phyloP scores from a whole-genome alignment of 2,888 invertebrate species.

The Mythimna ferrago region DNA sequence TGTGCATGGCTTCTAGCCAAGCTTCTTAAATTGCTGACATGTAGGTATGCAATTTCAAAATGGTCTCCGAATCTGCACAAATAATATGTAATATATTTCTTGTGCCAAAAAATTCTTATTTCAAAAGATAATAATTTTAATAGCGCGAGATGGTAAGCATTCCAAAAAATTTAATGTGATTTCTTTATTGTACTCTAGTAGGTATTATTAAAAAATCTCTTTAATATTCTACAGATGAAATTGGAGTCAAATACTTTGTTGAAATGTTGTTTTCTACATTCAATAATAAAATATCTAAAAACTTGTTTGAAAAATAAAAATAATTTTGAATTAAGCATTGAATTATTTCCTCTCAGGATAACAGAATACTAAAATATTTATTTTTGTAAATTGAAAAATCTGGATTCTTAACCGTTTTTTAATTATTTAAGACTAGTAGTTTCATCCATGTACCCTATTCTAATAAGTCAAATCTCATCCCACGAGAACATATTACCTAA shows the following conservation, averaged over 20 bases:
- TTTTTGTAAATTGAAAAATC: background rate
- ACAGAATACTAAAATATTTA: background rate
- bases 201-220: background rate
- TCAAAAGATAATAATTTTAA: background rate
- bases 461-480: background rate
- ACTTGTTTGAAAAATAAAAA: background rate
- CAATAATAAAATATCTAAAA: background rate
- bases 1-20: slow-evolving; percentile 37
- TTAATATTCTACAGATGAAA: too few species aligned
- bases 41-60: slow-evolving; percentile 44
- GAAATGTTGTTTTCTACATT: background rate
- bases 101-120: slow-evolving; percentile 35
- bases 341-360: slow-evolving; percentile 4
- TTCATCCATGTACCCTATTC: background rate
- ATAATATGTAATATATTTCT: slow-evolving; percentile 18
- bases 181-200: background rate
- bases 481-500: background rate
- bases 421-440: background rate
- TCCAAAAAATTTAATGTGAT: background rate
- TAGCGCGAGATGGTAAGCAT: too few species aligned
- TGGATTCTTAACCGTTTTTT: background rate
- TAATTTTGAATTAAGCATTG: too few species aligned
- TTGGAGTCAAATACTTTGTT: background rate
- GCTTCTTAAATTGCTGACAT: slow-evolving; percentile 36
- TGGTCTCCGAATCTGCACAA: slow-evolving; percentile 35